These are phyloP conservation scores for Agapetus fuscipes DNA, from an alignment of 2,888 invertebrate genomes.

Conservation along the genomic window DNA sequence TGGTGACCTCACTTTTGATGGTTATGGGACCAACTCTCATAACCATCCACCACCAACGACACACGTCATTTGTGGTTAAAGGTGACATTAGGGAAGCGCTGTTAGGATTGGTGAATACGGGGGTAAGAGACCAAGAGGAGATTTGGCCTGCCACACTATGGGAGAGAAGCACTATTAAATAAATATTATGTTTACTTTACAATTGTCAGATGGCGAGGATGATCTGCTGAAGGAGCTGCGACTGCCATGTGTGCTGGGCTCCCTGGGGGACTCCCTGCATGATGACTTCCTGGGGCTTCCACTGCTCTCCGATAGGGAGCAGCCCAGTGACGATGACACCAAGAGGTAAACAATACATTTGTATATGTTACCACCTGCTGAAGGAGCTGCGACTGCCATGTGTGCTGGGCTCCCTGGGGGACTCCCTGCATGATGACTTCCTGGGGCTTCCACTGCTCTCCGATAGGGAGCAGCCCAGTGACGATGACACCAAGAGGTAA, in stretches of 20 bases:
- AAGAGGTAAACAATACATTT: constrained; percentile 12
- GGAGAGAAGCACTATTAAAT: too few species aligned
- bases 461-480: constrained; percentile 13
- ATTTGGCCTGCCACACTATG: too few species aligned
- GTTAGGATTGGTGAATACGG: too few species aligned
- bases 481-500: constrained; percentile 19
- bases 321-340: constrained; percentile 18
- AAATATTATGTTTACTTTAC: too few species aligned
- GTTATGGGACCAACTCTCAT: too few species aligned
- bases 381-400: constrained; percentile 41
- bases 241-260: constrained; percentile 38
- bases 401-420: constrained; percentile 38
- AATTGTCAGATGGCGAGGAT: constrained; percentile 24
- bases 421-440: constrained; percentile 41
- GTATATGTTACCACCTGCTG: constrained; percentile 27
- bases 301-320: constrained; percentile 6
- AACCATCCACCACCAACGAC: too few species aligned
- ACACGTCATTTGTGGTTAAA: too few species aligned
- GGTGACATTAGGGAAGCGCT: too few species aligned
- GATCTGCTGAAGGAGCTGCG: constrained; percentile 40
- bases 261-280: constrained; percentile 42
- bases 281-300: constrained; percentile 31
- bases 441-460: constrained; percentile 17
- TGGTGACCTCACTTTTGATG: too few species aligned
- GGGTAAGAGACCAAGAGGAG: too few species aligned